Evolutionary conservation across 2,113 vertebrate genomes (phyloP).

Genomic region (Galbula dea): DNA sequence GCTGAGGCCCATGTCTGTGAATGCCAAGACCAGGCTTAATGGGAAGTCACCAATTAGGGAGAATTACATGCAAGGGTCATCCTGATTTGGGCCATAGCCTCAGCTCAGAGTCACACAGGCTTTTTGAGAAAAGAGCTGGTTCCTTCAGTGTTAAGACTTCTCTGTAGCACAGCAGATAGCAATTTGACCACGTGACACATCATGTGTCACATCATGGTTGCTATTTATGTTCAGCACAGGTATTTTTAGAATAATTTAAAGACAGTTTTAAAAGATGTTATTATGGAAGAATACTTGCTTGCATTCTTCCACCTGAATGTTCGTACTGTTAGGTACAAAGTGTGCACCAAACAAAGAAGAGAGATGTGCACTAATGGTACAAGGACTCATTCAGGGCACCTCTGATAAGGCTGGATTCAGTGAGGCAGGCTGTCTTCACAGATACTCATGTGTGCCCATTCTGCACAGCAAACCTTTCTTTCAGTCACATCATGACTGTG

Average conservation of each 20-base stretch:
- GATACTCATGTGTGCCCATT: background rate
- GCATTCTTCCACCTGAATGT: background rate
- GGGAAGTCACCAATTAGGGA: background rate
- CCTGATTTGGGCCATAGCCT: background rate
- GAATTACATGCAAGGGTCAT: background rate
- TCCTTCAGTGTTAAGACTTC: background rate
- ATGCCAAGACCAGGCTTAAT: background rate
- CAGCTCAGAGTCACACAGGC: background rate
- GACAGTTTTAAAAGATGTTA: background rate
- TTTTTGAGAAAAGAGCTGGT: background rate
- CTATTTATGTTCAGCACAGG: background rate
- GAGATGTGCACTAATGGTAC: background rate
- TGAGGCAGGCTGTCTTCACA: background rate
- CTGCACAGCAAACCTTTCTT: background rate
- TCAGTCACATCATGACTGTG: background rate
- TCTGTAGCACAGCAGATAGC: background rate
- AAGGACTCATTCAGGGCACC: background rate
- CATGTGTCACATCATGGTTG: rapidly evolving
- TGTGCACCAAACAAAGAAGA: background rate
- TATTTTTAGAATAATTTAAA: constrained; percentile 8
- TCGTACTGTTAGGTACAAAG: background rate
- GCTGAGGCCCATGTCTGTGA: background rate
- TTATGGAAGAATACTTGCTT: background rate
- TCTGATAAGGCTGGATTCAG: background rate
- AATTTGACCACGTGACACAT: rapidly evolving